phyloP scores from a whole-genome alignment of 2,797 vertebrate genomes.

The Oreonectes daqikongensis region DNA sequence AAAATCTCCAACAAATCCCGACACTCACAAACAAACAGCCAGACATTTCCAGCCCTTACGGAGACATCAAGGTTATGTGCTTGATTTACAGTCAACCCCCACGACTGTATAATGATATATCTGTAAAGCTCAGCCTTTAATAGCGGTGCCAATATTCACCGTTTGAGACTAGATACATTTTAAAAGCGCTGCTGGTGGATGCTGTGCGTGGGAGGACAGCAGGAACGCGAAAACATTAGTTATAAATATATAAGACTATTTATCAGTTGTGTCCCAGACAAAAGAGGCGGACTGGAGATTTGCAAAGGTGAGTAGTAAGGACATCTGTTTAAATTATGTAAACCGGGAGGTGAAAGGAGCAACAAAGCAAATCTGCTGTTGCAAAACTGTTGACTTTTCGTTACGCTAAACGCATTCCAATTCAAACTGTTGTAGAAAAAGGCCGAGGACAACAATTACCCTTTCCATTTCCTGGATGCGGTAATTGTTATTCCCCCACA shows the following conservation, averaged over 20 bases:
- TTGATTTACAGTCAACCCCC: conserved; percentile 68
- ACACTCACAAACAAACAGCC: conserved; percentile 47
- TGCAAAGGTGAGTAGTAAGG: conserved; percentile 31
- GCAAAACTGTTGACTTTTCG: not conserved
- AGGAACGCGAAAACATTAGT: conserved; percentile 60
- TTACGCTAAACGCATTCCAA: not conserved
- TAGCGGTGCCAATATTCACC: conserved; percentile 60
- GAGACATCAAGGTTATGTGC: conserved; percentile 66
- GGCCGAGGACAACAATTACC: conserved; percentile 36
- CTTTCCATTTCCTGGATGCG: conserved; percentile 21
- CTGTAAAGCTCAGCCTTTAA: conserved; percentile 28
- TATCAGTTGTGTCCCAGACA: conserved; percentile 44
- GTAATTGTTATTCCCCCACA: conserved; percentile 26
- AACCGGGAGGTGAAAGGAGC: conserved; percentile 13
- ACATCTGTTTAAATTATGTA: conserved; percentile 22
- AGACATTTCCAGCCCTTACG: conserved; percentile 65
- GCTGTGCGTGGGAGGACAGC: conserved; percentile 53
- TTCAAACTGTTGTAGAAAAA: conserved; percentile 40
- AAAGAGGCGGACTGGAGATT: conserved; percentile 44
- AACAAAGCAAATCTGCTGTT: conserved; percentile 18
- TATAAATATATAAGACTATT: conserved; percentile 55
- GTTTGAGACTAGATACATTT: conserved; percentile 68
- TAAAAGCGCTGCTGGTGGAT: conserved; percentile 57
- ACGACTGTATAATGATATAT: conserved; percentile 67
- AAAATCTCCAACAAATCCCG: conserved; percentile 35